Evolutionary conservation across 2,797 vertebrate genomes (phyloP).

Genomic region (Lithobates pipiens): DNA sequence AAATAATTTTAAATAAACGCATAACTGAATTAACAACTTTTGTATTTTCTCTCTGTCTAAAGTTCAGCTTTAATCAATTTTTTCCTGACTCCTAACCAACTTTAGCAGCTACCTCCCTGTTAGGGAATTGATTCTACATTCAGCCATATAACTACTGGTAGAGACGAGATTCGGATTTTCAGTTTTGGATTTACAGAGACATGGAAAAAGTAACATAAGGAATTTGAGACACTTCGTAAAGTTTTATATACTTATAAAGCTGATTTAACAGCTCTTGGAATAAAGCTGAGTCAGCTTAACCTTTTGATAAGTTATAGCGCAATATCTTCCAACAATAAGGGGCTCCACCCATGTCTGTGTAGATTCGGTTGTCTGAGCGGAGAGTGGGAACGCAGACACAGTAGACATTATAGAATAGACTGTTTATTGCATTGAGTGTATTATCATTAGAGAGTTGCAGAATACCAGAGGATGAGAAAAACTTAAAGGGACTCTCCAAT

Average conservation of each 20-base stretch:
- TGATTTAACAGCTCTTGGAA: slow-evolving; percentile 47
- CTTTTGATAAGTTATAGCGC: slow-evolving; percentile 23
- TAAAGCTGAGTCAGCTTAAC: slow-evolving; percentile 14
- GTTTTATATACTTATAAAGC: slow-evolving; percentile 34
- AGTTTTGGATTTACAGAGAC: slow-evolving; percentile 22
- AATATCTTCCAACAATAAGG: slow-evolving; percentile 27
- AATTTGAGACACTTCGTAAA: slow-evolving; percentile 41
- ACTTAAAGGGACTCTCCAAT: not conserved
- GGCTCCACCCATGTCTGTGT: slow-evolving; percentile 37
- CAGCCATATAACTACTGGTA: not conserved
- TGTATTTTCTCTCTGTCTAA: no score
- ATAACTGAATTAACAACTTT: no score
- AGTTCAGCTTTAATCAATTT: not conserved
- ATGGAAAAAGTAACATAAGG: slow-evolving; percentile 28
- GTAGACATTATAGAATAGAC: not conserved
- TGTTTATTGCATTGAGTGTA: not conserved
- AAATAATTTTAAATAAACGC: no score
- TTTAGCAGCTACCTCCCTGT: not conserved
- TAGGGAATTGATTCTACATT: slow-evolving; percentile 26
- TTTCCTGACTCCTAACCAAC: not conserved
- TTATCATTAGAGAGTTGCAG: not conserved
- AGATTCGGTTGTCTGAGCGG: slow-evolving; percentile 4
- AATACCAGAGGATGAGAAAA: not conserved
- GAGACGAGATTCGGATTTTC: slow-evolving; percentile 20
- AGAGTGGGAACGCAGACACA: not conserved